Percentiles rank a stretch among this genome's conserved stretches.
These are phyloP conservation scores for Tupiocoris notatus DNA, from an alignment of 2,888 invertebrate genomes.

Conservation along the genomic window DNA sequence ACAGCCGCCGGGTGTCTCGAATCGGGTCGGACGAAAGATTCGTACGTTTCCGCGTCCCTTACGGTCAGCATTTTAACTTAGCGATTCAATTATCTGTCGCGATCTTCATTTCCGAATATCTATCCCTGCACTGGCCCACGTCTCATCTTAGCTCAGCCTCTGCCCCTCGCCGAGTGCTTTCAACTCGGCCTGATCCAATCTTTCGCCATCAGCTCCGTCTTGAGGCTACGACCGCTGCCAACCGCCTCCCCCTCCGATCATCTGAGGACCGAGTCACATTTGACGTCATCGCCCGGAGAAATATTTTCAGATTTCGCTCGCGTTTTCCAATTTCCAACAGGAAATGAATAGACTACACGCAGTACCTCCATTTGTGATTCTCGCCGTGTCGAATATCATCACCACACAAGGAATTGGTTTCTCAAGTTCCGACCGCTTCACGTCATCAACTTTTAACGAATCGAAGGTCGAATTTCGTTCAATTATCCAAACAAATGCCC, in stretches of 20 bases:
- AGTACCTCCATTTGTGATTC: no score
- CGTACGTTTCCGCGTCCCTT: conserved; percentile 15
- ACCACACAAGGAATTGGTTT: no score
- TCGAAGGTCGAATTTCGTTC: no score
- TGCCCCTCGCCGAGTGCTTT: background rate
- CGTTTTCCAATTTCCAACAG: background rate
- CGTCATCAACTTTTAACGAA: no score
- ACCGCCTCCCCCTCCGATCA: background rate
- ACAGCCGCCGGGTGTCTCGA: background rate
- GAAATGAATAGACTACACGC: no score
- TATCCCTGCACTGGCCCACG: background rate
- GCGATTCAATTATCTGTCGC: background rate
- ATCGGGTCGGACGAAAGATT: conserved; percentile 14
- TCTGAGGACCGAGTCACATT: background rate
- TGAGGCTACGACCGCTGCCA: background rate
- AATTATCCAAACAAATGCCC: no score
- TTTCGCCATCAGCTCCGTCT: background rate
- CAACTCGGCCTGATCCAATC: background rate
- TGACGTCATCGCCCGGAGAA: background rate
- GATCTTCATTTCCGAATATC: background rate
- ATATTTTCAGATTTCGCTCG: background rate
- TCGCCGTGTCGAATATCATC: no score
- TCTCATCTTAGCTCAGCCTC: background rate
- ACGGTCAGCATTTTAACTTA: conserved; percentile 32
- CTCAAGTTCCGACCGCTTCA: no score